Conservation (phyloP, 2,797 vertebrate genomes). For the Australoheros facetus region DNA sequence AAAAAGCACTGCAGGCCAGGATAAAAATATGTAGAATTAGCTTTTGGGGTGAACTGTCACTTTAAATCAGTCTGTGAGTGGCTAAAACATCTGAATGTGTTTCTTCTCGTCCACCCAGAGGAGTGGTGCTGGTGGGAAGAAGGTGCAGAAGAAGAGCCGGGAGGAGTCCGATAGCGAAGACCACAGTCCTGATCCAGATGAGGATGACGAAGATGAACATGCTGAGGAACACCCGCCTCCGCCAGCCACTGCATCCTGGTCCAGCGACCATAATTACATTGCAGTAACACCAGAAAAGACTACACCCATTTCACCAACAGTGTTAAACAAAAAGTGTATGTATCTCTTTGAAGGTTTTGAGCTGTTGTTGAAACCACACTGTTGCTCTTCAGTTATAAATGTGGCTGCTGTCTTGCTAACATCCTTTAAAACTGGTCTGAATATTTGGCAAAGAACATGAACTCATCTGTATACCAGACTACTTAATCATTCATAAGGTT, state of each 20-base stretch:
- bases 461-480: conserved; percentile 39
- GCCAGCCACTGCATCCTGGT: conserved; percentile 92
- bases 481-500: conserved; percentile 39
- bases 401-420: conserved; percentile 57
- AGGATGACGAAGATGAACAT: conserved; percentile 78
- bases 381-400: conserved; percentile 45
- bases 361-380: conserved; percentile 62
- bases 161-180: conserved; percentile 72
- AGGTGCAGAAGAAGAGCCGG: conserved; percentile 57
- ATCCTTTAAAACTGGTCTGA: conserved; percentile 29
- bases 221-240: conserved; percentile 80
- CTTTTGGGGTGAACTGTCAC: neutral
- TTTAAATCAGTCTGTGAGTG: neutral
- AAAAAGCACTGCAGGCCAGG: neutral
- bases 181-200: conserved; percentile 59
- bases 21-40: neutral
- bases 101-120: conserved; percentile 52
- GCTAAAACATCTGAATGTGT: conserved; percentile 37
- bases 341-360: conserved; percentile 87
- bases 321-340: conserved; percentile 99
- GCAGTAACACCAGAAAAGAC: conserved; percentile 99
- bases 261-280: conserved; percentile 99
- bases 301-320: conserved; percentile 92
- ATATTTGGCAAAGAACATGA: conserved; percentile 38
- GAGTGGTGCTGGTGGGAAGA: conserved; percentile 41